phyloP scores from a whole-genome alignment of 1,140 invertebrate genomes.

The Lithobius niger region DNA sequence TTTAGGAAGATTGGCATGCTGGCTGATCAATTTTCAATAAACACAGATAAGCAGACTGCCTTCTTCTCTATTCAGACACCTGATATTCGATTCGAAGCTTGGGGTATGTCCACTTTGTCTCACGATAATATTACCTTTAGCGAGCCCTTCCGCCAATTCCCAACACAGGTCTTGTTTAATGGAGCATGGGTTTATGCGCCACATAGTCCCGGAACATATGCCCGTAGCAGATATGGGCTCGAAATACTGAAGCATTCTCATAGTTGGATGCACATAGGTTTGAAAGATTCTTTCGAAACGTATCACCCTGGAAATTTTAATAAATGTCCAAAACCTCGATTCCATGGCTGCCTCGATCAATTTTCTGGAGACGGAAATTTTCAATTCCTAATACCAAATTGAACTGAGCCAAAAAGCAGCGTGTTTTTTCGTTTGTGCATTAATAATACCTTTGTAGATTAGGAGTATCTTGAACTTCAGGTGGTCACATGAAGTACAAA shows the following conservation, averaged over 20 bases:
- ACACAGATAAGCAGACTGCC: background rate
- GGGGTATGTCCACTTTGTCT: conserved; percentile 2
- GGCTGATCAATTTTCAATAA: background rate
- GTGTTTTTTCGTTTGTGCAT: no score
- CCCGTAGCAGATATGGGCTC: conserved; percentile 24
- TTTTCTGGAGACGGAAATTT: conserved; percentile 7
- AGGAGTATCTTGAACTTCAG: no score
- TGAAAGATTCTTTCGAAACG: background rate
- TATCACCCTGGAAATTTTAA: conserved; percentile 15
- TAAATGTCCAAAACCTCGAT: background rate
- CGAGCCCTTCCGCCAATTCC: background rate
- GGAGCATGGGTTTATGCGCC: conserved; percentile 23
- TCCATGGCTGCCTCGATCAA: conserved; percentile 3
- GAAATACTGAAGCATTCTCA: conserved; percentile 22
- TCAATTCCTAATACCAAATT: background rate
- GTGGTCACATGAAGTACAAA: no score
- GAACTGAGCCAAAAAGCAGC: no score
- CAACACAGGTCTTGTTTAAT: conserved; percentile 21
- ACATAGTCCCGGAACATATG: conserved; percentile 26
- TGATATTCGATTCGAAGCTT: conserved; percentile 9
- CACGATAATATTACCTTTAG: conserved; percentile 2
- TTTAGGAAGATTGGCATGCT: background rate
- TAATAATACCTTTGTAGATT: no score
- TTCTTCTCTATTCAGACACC: background rate
- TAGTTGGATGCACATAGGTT: conserved; percentile 5